phyloP scores from a whole-genome alignment of 2,888 invertebrate genomes.

The Yponomeuta malinellus region DNA sequence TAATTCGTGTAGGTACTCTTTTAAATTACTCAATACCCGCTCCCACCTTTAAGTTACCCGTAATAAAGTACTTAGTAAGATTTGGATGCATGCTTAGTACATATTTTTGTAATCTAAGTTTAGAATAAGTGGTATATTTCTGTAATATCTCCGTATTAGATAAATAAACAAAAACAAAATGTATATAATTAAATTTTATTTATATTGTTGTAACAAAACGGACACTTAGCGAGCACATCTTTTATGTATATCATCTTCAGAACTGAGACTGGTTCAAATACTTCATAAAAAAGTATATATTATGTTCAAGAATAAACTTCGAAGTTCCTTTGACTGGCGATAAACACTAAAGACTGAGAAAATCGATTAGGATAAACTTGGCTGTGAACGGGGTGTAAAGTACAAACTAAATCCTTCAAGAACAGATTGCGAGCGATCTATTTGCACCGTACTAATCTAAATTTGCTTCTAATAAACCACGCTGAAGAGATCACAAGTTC shows the following conservation, averaged over 20 bases:
- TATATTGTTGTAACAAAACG: not conserved
- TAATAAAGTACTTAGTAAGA: too few relatives aligned
- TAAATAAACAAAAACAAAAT: too few relatives aligned
- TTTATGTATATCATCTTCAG: not conserved
- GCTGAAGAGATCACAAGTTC: not conserved
- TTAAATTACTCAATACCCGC: too few relatives aligned
- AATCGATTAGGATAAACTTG: slow-evolving; percentile 1
- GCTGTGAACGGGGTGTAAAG: not conserved
- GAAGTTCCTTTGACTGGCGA: slow-evolving; percentile 3
- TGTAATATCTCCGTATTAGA: too few relatives aligned
- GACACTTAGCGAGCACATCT: not conserved
- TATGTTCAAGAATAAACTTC: not conserved
- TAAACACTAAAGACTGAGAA: slow-evolving; percentile 3
- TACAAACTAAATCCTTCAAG: slow-evolving; percentile 10
- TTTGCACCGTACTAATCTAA: slow-evolving; percentile 9
- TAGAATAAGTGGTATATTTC: too few relatives aligned
- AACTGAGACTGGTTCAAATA: not conserved
- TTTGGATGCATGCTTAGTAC: too few relatives aligned
- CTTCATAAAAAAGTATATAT: not conserved
- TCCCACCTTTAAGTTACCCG: too few relatives aligned
- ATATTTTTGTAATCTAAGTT: too few relatives aligned
- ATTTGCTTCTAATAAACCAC: slow-evolving; percentile 1
- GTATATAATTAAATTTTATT: too few relatives aligned
- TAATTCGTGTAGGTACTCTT: too few relatives aligned
- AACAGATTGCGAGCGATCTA: slow-evolving; percentile 7